Base-by-base conservation (phyloP, 2,888 invertebrate genomes). In the Lymantria dispar region DNA sequence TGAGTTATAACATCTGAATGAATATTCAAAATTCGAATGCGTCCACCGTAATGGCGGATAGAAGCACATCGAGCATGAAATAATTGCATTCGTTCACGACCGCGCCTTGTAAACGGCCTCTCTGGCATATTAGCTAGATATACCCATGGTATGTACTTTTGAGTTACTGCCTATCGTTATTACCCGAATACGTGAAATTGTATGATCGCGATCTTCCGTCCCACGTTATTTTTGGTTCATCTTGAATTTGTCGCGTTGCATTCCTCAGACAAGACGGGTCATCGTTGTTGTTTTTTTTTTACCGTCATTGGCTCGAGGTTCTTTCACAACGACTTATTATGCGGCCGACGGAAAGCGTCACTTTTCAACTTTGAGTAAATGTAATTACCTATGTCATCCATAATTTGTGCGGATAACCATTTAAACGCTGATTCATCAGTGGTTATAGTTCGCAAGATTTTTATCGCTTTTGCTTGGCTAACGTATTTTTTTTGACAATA, bases 61-160 rank as follows among this genome's bases (percentile, higher is more conserved):
- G 74, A 76, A 73, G 75, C 75, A 77, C 80, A 79, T 78, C 75
- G 78, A 80, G 80, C 83, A 83, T 83, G 80, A 82, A 85, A 85
- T 85, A 83, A 86, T 86, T 87, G 85, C 85, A 86, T 80, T 80
- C 67, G 67, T 60, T 67, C 77, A 75, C 77, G 80, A 81, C 79
- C 83, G 81, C 83, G 85, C 84, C 85, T 86, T 77, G 80, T 72
- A 75, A 79, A 77, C 81, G 79, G 81, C 78, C 77, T 78, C 73
- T 68, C 60, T 62, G 70, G 58, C 72, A 72, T 72, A 74, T 72
- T 78, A 73, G 72, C 72, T 79, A 75, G 74, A 71, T 65, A 68
- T 79, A 81, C 73, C 68, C 76, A 77, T 22, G 22, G 22, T 22
- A 22, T 70, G 73, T 77, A 78, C 72, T 68, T 72, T 74, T 67